These are phyloP conservation scores for Phyllostomus hastatus DNA, from an alignment of 2,113 vertebrate genomes.

Conservation along the genomic window DNA sequence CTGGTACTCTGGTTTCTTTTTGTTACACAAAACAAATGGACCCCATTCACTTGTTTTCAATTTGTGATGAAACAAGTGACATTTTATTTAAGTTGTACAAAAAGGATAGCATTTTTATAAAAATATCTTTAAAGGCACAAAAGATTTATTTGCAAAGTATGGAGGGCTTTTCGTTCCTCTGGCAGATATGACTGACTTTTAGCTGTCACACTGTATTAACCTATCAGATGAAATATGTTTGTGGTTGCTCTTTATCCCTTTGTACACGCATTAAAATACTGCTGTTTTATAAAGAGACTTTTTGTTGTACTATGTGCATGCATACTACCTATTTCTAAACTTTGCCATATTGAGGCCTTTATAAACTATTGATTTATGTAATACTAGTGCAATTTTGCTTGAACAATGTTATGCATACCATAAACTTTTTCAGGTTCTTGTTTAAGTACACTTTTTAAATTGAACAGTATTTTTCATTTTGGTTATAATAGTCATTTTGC, in stretches of 20 bases:
- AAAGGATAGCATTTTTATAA: conserved; percentile 83
- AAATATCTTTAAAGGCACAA: conserved; percentile 87
- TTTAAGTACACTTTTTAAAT: conserved; percentile 86
- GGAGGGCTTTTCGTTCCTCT: conserved; percentile 83
- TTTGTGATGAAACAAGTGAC: conserved; percentile 76
- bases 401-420: conserved; percentile 86
- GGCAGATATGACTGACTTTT: conserved; percentile 84
- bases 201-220: conserved; percentile 85
- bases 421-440: conserved; percentile 85
- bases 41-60: conserved; percentile 49
- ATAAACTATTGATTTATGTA: conserved; percentile 87
- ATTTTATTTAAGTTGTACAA: conserved; percentile 81
- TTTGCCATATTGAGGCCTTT: conserved; percentile 88
- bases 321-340: conserved; percentile 91
- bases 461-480: conserved; percentile 86
- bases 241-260: conserved; percentile 87
- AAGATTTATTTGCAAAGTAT: conserved; percentile 79
- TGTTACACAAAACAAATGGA: conserved; percentile 64
- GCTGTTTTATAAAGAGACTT: conserved; percentile 87
- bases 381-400: conserved; percentile 88
- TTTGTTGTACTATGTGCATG: conserved; percentile 91
- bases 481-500: conserved; percentile 85
- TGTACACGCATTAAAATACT: conserved; percentile 87
- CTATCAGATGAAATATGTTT: conserved; percentile 88
- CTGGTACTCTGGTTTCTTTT: conserved; percentile 71